Evolutionary conservation across 1,140 invertebrate genomes (phyloP), one percentile per base, ranked within the genome.

Genomic region (Brachionus asplanchnoidis): DNA sequence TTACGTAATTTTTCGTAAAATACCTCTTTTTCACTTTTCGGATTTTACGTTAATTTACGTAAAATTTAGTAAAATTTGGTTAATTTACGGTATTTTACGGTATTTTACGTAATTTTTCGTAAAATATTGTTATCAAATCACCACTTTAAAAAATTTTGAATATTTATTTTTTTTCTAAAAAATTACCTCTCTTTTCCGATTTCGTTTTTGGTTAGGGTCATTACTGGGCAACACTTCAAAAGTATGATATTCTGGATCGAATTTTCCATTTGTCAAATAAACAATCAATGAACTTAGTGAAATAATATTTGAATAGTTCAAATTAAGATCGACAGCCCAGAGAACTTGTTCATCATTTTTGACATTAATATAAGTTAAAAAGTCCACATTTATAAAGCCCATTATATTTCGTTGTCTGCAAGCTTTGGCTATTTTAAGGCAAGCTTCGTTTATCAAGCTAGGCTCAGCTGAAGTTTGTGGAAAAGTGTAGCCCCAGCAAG

Each of bases 391-490:
- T 75, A 89, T 86, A 84, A 89, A 88, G 84, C 89, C 89, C 44
- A 89, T 85, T 53, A 90, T 88, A 42, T 88, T 88, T 46, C 89
- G 86, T 11, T 87, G 84, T 85, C 88, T 89, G 85, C 89, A 90
- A 0, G 88, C 86, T 23, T 89, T 87, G 20, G 87, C 88, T 23
- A 90, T 87, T 68, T 86, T 87, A 12, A 87, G 84, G 85, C 88
- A 88, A 40, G 86, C 85, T 40, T 85, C 85, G 75, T 89, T 90
- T 3, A 90, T 85, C 23, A 85, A 75, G 12, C 86, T 86, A 12
- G 89, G 87, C 56, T 90, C 89, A 28, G 89, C 87, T 14, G 88
- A 89, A 7, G 88, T 87, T 87, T 90, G 89, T 32, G 89, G 89
- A 20, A 88, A 86, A 0, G 89, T 90, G 17, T 89, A 85, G 23